Percentiles rank a stretch among this genome's conserved stretches.
These are phyloP conservation scores for Gallirallus australis DNA, from an alignment of 2,797 vertebrate species.

Conservation along the genomic window DNA sequence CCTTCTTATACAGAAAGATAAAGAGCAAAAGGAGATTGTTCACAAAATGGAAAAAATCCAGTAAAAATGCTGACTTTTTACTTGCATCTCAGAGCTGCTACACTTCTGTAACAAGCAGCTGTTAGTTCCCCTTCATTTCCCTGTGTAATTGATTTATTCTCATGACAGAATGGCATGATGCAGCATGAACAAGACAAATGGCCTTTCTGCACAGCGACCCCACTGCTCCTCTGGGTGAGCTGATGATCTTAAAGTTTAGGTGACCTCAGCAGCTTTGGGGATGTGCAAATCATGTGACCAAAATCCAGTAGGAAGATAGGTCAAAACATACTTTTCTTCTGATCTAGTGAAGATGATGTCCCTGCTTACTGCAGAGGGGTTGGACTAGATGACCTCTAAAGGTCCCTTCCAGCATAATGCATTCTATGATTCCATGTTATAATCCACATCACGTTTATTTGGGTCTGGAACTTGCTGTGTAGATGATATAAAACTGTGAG, in stretches of 20 bases:
- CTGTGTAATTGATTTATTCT: conserved; percentile 5
- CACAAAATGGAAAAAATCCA: not conserved
- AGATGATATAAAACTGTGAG: not conserved
- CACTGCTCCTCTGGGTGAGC: not conserved
- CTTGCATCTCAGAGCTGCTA: not conserved
- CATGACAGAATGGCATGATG: not conserved
- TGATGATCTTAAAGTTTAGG: not conserved
- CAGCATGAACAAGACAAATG: not conserved
- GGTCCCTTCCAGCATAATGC: too few species aligned
- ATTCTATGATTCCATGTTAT: not conserved
- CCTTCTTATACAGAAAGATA: conserved; percentile 28
- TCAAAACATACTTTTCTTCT: not conserved
- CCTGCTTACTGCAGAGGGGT: too few species aligned
- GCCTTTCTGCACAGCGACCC: not conserved
- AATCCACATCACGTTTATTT: not conserved
- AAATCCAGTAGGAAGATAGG: not conserved
- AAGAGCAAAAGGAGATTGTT: conserved; percentile 31
- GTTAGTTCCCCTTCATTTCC: not conserved
- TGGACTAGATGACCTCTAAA: too few species aligned
- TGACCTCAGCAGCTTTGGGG: not conserved
- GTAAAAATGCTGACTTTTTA: not conserved
- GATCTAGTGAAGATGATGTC: too few species aligned
- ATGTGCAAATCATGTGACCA: not conserved
- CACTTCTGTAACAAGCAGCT: not conserved
- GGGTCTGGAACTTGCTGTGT: not conserved